phyloP scores from a whole-genome alignment of 2,888 invertebrate genomes.

The Hydriomena furcata region DNA sequence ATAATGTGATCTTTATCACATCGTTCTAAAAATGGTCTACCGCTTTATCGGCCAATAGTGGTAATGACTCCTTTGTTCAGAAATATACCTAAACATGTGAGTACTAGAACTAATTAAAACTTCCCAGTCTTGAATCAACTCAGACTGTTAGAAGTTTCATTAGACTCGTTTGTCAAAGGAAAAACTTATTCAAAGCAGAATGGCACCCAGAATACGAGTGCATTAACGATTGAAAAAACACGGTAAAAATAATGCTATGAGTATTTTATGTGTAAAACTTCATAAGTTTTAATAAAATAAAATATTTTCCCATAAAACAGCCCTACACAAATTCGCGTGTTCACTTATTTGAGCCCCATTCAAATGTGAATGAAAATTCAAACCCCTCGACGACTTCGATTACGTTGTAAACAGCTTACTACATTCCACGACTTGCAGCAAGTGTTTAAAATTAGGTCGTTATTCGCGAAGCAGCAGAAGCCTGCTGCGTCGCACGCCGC shows the following conservation, averaged over 20 bases:
- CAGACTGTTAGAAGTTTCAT: not conserved
- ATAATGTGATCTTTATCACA: too few species aligned
- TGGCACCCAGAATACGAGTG: not conserved
- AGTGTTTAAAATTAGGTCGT: constrained; percentile 67
- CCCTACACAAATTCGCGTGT: constrained; percentile 42
- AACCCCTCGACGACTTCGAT: constrained; percentile 55
- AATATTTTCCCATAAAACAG: constrained; percentile 32
- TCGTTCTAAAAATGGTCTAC: too few species aligned
- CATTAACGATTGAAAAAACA: not conserved
- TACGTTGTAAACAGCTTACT: constrained; percentile 72
- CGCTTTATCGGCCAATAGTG: too few species aligned
- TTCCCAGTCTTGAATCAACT: not conserved
- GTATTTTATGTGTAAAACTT: constrained; percentile 1
- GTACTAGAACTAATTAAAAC: constrained; percentile 1
- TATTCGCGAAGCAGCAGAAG: constrained; percentile 31
- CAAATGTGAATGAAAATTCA: constrained; percentile 56
- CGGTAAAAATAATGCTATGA: not conserved
- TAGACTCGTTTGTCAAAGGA: constrained; percentile 1
- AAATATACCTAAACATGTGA: not conserved
- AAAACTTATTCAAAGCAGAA: not conserved
- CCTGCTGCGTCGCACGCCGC: constrained; percentile 32
- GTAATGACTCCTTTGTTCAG: too few species aligned
- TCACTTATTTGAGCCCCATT: constrained; percentile 59
- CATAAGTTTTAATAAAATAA: constrained; percentile 20
- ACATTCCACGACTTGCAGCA: constrained; percentile 54